Conservation (phyloP, 1,140 invertebrate genomes). For the Zaprionus taronus region DNA sequence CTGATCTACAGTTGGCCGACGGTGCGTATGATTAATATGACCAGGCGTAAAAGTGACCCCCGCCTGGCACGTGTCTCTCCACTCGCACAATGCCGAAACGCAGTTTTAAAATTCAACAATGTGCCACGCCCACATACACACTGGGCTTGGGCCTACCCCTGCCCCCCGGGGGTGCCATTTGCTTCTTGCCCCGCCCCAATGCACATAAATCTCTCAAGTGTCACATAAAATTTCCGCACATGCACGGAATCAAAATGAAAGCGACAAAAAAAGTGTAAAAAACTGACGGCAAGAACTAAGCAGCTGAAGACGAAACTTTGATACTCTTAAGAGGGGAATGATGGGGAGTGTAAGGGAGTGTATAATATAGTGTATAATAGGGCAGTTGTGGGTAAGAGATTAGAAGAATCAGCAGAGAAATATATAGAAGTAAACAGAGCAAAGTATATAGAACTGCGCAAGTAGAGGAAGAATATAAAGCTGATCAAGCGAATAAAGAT, state of each 20-base stretch:
- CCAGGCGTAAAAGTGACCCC: constrained; percentile 33
- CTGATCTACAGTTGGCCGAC: constrained; percentile 10
- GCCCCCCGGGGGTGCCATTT: not conserved
- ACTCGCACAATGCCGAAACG: not conserved
- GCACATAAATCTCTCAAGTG: constrained; percentile 79
- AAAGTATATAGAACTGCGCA: too few species aligned
- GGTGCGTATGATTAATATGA: constrained; percentile 77
- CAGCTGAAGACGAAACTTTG: not conserved
- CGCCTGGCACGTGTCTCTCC: constrained; percentile 17
- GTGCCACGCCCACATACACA: constrained; percentile 40
- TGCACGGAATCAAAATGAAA: constrained; percentile 80
- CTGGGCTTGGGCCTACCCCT: constrained; percentile 33
- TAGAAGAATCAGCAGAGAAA: too few species aligned
- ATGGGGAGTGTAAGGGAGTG: not conserved
- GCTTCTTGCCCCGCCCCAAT: not conserved
- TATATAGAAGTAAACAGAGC: too few species aligned
- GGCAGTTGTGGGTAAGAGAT: not conserved
- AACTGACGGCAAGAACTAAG: not conserved
- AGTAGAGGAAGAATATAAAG: too few species aligned
- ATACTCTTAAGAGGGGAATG: not conserved
- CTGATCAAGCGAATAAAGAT: accelerated
- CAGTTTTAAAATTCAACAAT: constrained; percentile 27
- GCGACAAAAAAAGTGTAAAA: constrained; percentile 28
- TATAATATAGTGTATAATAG: not conserved
- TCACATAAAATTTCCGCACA: constrained; percentile 83